Conservation (phyloP, 2,113 vertebrate species). For the Solea solea region DNA sequence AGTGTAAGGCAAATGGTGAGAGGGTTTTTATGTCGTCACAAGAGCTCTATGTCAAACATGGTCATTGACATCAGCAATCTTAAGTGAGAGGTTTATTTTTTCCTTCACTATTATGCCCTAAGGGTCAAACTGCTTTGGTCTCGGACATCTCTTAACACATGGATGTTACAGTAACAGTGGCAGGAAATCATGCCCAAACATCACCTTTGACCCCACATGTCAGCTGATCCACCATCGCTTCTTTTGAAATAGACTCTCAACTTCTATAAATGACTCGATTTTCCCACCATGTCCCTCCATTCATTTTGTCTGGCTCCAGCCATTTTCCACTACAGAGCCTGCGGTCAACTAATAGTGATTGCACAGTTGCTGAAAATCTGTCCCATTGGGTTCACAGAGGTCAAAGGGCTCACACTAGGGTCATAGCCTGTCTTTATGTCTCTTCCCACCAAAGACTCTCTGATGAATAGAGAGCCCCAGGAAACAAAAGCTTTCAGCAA, state of each 20-base stretch:
- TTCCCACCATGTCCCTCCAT: conserved; percentile 91
- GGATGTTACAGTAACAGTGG: conserved; percentile 98
- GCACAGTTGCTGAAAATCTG: conserved; percentile 88
- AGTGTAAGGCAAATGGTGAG: neutral
- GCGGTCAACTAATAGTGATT: conserved; percentile 82
- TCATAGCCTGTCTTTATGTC: conserved; percentile 87
- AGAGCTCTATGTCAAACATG: conserved; percentile 70
- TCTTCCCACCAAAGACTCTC: conserved; percentile 95
- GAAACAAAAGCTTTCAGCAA: conserved; percentile 90
- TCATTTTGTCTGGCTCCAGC: conserved; percentile 76
- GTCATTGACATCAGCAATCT: conserved; percentile 69
- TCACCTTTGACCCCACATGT: conserved; percentile 90
- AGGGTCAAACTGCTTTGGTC: conserved; percentile 88
- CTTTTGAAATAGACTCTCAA: conserved; percentile 95
- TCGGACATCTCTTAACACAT: conserved; percentile 87
- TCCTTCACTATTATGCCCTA: conserved; percentile 63
- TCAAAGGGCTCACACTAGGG: conserved; percentile 94
- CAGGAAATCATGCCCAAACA: conserved; percentile 92
- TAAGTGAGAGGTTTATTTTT: conserved; percentile 76
- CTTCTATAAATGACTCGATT: conserved; percentile 92
- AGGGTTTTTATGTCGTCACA: conserved; percentile 13
- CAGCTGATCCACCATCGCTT: conserved; percentile 91
- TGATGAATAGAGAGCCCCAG: conserved; percentile 93
- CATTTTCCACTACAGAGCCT: conserved; percentile 83
- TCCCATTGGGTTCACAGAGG: conserved; percentile 92